A percentile compares a stretch with the other conserved stretches of the same genome.
These are phyloP conservation scores for Hyposmocoma kahamanoa DNA, from an alignment of 1,140 invertebrate species.

Conservation along the genomic window DNA sequence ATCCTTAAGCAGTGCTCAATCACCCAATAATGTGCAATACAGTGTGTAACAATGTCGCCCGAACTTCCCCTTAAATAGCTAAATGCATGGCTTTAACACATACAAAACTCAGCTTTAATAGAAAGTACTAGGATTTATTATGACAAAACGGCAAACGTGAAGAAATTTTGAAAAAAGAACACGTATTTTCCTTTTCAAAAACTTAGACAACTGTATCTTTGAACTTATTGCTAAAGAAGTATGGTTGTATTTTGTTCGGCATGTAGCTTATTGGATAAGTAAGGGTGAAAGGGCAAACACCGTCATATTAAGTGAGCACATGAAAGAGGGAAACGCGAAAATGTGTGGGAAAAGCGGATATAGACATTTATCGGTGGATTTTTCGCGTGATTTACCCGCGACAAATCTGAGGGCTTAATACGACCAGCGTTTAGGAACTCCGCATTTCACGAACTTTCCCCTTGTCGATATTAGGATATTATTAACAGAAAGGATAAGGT, in stretches of 20 bases:
- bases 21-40: constrained; percentile 70
- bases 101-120: too few relatives aligned
- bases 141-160: constrained; percentile 12
- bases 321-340: constrained; percentile 68
- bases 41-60: constrained; percentile 67
- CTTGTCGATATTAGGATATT: not conserved
- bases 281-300: constrained; percentile 66
- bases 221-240: constrained; percentile 14
- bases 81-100: too few relatives aligned
- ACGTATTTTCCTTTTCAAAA: constrained; percentile 37
- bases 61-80: constrained; percentile 18
- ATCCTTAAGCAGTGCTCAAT: constrained; percentile 64
- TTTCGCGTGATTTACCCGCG: constrained; percentile 65
- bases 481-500: not conserved
- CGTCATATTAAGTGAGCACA: constrained; percentile 70
- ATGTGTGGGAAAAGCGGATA: constrained; percentile 71
- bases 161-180: constrained; percentile 38
- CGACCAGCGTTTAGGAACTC: constrained; percentile 32
- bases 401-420: constrained; percentile 62
- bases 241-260: constrained; percentile 21
- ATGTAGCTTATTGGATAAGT: constrained; percentile 9
- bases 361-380: constrained; percentile 69
- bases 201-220: not conserved
- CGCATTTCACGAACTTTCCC: constrained; percentile 2
- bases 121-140: too few relatives aligned